Base-by-base conservation (phyloP, 2,113 vertebrate genomes). In the Catharus fuscescens region DNA sequence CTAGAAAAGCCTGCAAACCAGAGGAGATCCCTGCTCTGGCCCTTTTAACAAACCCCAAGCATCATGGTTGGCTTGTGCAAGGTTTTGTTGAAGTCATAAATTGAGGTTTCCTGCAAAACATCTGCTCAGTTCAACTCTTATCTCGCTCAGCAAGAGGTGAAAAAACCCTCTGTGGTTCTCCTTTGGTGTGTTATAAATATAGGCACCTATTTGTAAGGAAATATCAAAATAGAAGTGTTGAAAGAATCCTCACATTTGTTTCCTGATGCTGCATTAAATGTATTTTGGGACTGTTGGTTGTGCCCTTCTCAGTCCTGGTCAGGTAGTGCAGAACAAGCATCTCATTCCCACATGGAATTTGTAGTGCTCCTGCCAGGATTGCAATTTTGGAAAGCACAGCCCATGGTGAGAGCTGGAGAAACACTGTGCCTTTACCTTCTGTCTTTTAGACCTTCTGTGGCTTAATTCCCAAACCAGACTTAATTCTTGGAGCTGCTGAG, bases 51-150 rank as follows among this genome's bases (percentile, higher is more conserved):
- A 95, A 88, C 54, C 61, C 5, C 4, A 81, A 69, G 73, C 53
- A 73, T 69, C 0, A 3, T 61, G 84, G 80, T 82, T 92, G 67
- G 45, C 38, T 84, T 76, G 64, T 62, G 84, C 80, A 50, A 88
- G 85, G 50, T 12, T 94, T 92, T 79, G 80, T 6, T 14, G 24
- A 72, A 96, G 87, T 74, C 89, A 92, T 90, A 86, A 97, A 96
- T 88, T 86, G 86, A 96, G 89, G 88, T 94, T 98, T 97, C 94
- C 94, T 95, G 92, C 87, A 87, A 88, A 95, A 95, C 95, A 96
- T 97, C 93, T 97, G 96, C 96, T 94, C 5, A 12, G 40, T 93
- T 96, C 32, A 24, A 81, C 92, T 81, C 96, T 97, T 97, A 97
- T 97, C 96, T 96, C 8, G 1, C 86, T 74, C 77, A 7, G 3